Percentiles rank a stretch among this genome's conserved stretches.
phyloP scores from a whole-genome alignment of 1,140 invertebrate species.

The Drosophila quadrilineata region DNA sequence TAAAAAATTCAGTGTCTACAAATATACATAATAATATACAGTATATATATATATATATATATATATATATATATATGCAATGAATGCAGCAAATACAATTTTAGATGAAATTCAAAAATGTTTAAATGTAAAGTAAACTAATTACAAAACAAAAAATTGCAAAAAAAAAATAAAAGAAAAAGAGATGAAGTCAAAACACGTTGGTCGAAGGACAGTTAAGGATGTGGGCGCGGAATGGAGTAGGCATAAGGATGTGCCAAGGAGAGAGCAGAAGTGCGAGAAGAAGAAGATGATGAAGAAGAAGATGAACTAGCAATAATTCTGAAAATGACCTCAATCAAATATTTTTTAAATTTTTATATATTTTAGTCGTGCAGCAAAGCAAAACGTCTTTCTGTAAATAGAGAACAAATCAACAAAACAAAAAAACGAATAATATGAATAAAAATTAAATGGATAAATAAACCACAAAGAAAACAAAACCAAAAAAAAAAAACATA shows the following conservation, averaged over 20 bases:
- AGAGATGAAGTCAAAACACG: neutral
- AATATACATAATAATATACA: constrained; percentile 43
- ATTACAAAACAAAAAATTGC: neutral
- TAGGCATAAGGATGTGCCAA: constrained; percentile 4
- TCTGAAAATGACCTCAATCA: constrained; percentile 81
- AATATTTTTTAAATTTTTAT: constrained; percentile 81
- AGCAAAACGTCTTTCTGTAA: constrained; percentile 47
- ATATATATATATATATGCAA: neutral
- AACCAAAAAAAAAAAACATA: constrained; percentile 24
- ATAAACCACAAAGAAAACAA: constrained; percentile 61
- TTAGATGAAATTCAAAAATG: constrained; percentile 65
- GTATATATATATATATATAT: neutral
- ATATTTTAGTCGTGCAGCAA: constrained; percentile 69
- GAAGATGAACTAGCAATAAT: constrained; percentile 77
- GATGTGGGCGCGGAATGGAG: too few species aligned
- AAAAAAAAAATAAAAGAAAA: constrained; percentile 2
- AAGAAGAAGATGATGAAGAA: constrained; percentile 22
- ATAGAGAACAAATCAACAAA: constrained; percentile 50
- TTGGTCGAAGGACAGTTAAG: constrained; percentile 6
- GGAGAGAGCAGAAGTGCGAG: constrained; percentile 10
- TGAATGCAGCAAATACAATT: constrained; percentile 44
- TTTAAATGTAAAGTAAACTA: constrained; percentile 34
- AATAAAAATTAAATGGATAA: constrained; percentile 21
- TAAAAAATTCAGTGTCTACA: constrained; percentile 61
- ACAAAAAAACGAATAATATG: constrained; percentile 10